phyloP scores from a whole-genome alignment of 2,113 vertebrate genomes.

The Erythrolamprus reginae region DNA sequence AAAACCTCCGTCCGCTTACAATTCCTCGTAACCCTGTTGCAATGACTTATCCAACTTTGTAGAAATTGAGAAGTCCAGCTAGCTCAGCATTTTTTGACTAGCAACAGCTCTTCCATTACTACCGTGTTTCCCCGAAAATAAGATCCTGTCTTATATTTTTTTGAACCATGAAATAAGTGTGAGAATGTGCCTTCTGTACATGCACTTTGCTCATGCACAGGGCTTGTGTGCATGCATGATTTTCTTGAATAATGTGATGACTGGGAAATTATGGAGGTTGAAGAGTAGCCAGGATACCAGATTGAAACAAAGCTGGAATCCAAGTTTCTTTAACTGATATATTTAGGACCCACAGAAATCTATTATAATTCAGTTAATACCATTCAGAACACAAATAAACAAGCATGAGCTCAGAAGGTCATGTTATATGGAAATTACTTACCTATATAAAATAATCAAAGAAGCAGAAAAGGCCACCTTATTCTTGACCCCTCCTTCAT shows the following conservation, averaged over 20 bases:
- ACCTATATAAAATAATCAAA: conserved; percentile 43
- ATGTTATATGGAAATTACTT: conserved; percentile 44
- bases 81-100: neutral
- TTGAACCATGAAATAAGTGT: too few species aligned
- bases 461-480: conserved; percentile 33
- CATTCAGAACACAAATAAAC: conserved; percentile 42
- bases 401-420: conserved; percentile 37
- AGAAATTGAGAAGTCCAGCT: neutral
- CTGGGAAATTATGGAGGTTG: neutral
- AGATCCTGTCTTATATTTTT: too few species aligned
- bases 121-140: too few species aligned
- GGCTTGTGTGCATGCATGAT: neutral
- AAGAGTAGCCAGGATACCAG: neutral
- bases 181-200: too few species aligned
- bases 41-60: neutral
- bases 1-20: neutral
- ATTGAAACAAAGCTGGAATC: neutral
- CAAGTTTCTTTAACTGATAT: neutral
- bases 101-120: neutral
- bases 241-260: neutral
- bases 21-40: neutral
- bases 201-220: too few species aligned
- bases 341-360: conserved; percentile 15
- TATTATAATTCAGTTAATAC: conserved; percentile 38
- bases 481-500: conserved; percentile 20